Evolutionary conservation across 1,140 invertebrate genomes (phyloP).

Genomic region (Rhizoglyphus robini): DNA sequence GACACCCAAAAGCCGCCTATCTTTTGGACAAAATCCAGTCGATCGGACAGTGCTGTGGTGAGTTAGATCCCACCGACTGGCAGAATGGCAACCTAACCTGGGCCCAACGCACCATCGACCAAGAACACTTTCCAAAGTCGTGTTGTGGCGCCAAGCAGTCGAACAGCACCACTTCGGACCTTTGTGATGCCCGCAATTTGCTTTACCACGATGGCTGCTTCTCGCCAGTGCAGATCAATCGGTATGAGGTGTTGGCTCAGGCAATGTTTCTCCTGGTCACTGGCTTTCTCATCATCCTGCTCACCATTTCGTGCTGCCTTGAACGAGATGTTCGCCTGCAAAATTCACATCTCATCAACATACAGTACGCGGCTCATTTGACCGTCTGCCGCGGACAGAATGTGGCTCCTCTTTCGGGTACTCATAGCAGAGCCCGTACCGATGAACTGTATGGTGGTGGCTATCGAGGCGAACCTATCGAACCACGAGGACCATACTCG

Average conservation of each 20-base stretch:
- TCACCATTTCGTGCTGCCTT: neutral
- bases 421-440: too few relatives aligned
- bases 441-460: too few relatives aligned
- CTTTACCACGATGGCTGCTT: neutral
- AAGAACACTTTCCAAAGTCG: neutral
- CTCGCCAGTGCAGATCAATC: neutral
- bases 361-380: neutral
- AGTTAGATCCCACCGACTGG: neutral
- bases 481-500: too few relatives aligned
- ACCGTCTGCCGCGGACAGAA: neutral
- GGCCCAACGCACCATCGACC: neutral
- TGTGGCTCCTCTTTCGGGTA: too few relatives aligned
- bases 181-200: neutral
- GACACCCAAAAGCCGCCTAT: neutral
- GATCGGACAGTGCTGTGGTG: neutral
- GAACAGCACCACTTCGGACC: neutral
- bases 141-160: neutral
- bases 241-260: neutral
- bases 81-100: neutral
- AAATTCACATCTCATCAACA: neutral
- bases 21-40: neutral
- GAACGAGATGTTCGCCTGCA: neutral
- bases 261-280: neutral
- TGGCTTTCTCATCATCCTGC: neutral
- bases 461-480: too few relatives aligned